A percentile compares a stretch with the other conserved stretches of the same genome.
phyloP scores from a whole-genome alignment of 2,113 vertebrate genomes.

The Ctenomys sociabilis region DNA sequence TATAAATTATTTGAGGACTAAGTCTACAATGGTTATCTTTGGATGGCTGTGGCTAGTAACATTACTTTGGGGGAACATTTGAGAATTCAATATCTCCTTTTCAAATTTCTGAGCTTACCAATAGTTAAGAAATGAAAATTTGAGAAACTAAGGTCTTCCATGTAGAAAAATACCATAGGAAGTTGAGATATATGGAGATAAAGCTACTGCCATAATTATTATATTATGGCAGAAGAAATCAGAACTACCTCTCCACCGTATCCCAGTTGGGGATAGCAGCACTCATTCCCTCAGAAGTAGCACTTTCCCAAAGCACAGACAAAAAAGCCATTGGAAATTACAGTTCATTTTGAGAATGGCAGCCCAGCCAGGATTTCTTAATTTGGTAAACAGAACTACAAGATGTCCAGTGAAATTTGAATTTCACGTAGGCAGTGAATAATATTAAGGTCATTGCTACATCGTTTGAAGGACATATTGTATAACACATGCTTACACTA shows the following conservation, averaged over 20 bases:
- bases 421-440: constrained; percentile 56
- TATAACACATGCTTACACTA: background rate
- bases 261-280: background rate
- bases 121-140: background rate
- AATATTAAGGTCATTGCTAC: background rate
- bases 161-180: background rate
- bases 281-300: background rate
- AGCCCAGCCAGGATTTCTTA: background rate
- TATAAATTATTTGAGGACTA: background rate
- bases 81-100: constrained; percentile 43
- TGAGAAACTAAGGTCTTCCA: background rate
- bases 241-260: background rate
- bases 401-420: background rate
- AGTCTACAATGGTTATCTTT: constrained; percentile 29
- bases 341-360: background rate
- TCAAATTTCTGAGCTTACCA: constrained; percentile 1
- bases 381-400: constrained; percentile 12
- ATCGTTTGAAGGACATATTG: constrained; percentile 29
- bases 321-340: background rate
- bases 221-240: background rate
- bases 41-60: background rate
- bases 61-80: background rate
- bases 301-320: background rate
- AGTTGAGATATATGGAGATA: background rate
- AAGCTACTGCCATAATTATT: constrained; percentile 14